phyloP scores from a whole-genome alignment of 2,797 vertebrate genomes.

The Serranus cabrilla region DNA sequence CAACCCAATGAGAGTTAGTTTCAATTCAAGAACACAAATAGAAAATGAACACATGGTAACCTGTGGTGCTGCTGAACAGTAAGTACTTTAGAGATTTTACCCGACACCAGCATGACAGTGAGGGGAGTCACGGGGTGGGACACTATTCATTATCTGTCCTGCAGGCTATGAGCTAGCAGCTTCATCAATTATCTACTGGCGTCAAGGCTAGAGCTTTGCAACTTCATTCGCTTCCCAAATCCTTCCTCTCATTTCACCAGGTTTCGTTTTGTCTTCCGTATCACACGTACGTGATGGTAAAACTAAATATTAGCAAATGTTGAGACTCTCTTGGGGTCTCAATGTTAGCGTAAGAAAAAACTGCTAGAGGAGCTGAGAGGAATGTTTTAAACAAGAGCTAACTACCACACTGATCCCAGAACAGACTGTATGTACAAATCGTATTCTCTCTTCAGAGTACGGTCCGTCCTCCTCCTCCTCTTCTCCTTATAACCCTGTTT shows the following conservation, averaged over 20 bases:
- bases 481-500: constrained; percentile 46
- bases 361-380: constrained; percentile 59
- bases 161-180: constrained; percentile 52
- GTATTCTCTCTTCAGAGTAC: constrained; percentile 47
- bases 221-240: constrained; percentile 40
- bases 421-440: constrained; percentile 74
- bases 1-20: constrained; percentile 60
- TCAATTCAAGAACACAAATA: constrained; percentile 54
- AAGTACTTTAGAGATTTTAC: constrained; percentile 45
- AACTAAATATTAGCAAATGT: constrained; percentile 26
- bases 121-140: constrained; percentile 35
- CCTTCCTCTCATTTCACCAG: constrained; percentile 8
- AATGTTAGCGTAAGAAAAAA: constrained; percentile 32
- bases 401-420: constrained; percentile 69
- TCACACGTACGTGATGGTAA: constrained; percentile 21
- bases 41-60: constrained; percentile 51
- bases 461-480: constrained; percentile 43
- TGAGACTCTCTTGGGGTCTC: constrained; percentile 29
- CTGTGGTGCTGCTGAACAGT: constrained; percentile 43
- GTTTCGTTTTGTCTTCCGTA: constrained; percentile 41
- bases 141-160: constrained; percentile 30
- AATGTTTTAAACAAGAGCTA: constrained; percentile 66
- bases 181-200: constrained; percentile 46
- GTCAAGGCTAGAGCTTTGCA: constrained; percentile 43
- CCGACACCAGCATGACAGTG: constrained; percentile 38